phyloP scores from a whole-genome alignment of 2,113 vertebrate species.

The Rhagologus leucostigma region DNA sequence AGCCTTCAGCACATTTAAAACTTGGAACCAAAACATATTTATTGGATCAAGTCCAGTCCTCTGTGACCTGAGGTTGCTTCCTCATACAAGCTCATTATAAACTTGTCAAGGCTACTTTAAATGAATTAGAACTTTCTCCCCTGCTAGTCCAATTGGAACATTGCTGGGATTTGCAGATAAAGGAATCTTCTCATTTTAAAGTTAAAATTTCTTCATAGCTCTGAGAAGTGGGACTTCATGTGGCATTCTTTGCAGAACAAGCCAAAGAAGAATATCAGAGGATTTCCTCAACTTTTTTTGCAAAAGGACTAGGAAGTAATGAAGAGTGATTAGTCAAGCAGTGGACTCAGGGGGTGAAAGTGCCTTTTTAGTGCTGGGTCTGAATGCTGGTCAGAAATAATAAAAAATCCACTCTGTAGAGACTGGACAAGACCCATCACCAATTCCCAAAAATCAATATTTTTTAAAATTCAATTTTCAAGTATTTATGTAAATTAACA shows the following conservation, averaged over 20 bases:
- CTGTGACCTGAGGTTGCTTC: neutral
- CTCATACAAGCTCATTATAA: constrained; percentile 17
- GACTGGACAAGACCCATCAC: neutral
- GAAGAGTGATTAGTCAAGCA: neutral
- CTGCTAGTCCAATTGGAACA: neutral
- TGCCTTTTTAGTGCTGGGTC: neutral
- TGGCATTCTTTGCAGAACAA: neutral
- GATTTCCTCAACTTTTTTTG: neutral
- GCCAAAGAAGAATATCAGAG: neutral
- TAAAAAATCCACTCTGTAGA: neutral
- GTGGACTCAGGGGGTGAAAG: neutral
- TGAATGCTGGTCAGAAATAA: neutral
- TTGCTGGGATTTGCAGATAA: neutral
- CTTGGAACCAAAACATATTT: neutral
- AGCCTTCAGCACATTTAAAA: neutral
- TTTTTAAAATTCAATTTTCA: neutral
- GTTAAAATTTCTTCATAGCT: neutral
- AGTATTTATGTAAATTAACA: neutral
- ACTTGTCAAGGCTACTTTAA: constrained; percentile 10
- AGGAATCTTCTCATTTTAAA: neutral
- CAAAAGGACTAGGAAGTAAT: neutral
- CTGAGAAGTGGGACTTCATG: neutral
- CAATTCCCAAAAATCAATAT: neutral
- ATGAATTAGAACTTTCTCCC: neutral
- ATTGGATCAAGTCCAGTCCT: neutral